These are phyloP conservation scores for Cataglyphis altisquamis DNA, from an alignment of 2,888 invertebrate genomes.

Conservation along the genomic window DNA sequence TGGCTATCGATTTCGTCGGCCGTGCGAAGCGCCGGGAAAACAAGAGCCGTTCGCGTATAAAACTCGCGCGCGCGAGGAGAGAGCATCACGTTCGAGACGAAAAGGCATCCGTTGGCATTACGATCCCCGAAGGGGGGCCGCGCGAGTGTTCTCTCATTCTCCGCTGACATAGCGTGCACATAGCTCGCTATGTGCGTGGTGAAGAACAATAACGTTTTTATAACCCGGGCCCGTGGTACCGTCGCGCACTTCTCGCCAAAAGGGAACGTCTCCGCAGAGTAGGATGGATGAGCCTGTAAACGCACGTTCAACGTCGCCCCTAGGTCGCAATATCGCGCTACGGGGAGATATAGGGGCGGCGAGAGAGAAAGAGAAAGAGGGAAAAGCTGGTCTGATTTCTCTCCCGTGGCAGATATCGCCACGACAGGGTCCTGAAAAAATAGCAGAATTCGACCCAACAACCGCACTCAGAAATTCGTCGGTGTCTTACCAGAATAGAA, in stretches of 20 bases:
- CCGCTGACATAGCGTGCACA: conserved; percentile 43
- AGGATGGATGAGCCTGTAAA: conserved; percentile 75
- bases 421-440: conserved; percentile 2
- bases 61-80: conserved; percentile 36
- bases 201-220: conserved; percentile 75
- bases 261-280: conserved; percentile 61
- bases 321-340: conserved; percentile 72
- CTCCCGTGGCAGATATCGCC: conserved; percentile 58
- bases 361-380: conserved; percentile 21
- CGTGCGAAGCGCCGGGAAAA: conserved; percentile 43
- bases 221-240: conserved; percentile 66
- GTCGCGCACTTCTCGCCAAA: conserved; percentile 53
- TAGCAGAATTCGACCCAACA: background rate
- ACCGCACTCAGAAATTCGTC: background rate
- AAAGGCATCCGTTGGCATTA: conserved; percentile 58
- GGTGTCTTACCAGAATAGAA: background rate
- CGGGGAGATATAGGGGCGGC: conserved; percentile 58
- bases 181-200: conserved; percentile 57
- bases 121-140: conserved; percentile 49
- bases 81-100: conserved; percentile 59
- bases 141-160: conserved; percentile 36
- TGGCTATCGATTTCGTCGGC: conserved; percentile 66
- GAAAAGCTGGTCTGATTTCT: conserved; percentile 65
- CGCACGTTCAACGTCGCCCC: conserved; percentile 66
- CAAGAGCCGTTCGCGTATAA: conserved; percentile 57